Conservation (phyloP, 2,797 vertebrate genomes). For the Benthosema pterotum region DNA sequence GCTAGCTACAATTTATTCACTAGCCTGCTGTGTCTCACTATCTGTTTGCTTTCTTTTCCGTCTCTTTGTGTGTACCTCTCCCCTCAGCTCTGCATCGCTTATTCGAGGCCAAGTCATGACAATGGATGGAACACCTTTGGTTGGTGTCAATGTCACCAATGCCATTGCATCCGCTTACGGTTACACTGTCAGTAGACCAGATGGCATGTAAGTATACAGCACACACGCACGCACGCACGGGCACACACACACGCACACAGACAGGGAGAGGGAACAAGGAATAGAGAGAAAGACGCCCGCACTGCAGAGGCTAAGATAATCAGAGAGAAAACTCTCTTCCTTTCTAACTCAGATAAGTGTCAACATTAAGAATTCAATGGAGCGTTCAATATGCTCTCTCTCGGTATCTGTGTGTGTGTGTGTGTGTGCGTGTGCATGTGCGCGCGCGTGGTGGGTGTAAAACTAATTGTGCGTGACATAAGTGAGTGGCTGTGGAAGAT, state of each 20-base stretch:
- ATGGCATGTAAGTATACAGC: slow-evolving; percentile 85
- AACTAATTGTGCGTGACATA: no score
- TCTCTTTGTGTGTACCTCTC: slow-evolving; percentile 6
- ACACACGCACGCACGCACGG: no score
- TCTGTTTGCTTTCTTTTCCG: not conserved
- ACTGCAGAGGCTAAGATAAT: not conserved
- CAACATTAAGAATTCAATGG: not conserved
- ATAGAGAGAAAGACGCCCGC: not conserved
- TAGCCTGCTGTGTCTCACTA: slow-evolving; percentile 1
- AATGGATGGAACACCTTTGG: slow-evolving; percentile 87
- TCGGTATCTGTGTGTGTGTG: no score
- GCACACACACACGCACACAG: no score
- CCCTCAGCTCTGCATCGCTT: slow-evolving; percentile 84
- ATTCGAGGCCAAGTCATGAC: slow-evolving; percentile 91
- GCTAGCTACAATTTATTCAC: not conserved
- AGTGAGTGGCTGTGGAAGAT: no score
- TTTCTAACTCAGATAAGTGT: not conserved
- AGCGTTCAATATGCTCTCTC: no score
- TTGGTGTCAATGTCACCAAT: slow-evolving; percentile 90
- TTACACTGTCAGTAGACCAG: slow-evolving; percentile 89
- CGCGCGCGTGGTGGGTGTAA: no score
- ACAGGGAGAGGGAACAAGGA: not conserved
- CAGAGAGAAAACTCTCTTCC: not conserved
- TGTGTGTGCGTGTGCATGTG: no score
- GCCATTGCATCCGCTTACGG: slow-evolving; percentile 88